Evolutionary conservation across 2,888 invertebrate species (phyloP), one percentile per base, ranked within the genome.

Genomic region (Volucella bombylans): DNA sequence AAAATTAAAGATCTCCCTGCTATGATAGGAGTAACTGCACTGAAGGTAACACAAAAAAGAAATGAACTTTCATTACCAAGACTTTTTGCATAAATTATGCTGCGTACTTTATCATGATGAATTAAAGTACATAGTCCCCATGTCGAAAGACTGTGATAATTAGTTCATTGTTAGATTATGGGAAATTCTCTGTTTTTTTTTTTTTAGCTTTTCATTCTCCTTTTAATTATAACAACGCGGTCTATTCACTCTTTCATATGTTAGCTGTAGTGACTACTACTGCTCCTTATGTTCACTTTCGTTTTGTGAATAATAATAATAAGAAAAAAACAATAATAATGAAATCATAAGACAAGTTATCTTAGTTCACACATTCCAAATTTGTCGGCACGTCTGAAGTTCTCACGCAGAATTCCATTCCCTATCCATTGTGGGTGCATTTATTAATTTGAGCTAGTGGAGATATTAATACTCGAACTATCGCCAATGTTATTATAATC

Each of bases 161-260:
- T 83, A 71, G 83, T 74, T 83, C 71, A 71, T 76, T 83, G 79
- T 74, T 65, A 52, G 73, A 69, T 73, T 79, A 83, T 79, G 79
- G 52, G 79, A 79, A 55, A 43, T 71, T 55, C 55, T 39, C 52
- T 18, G 1, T 18, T 18, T 18, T 18, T 65, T 80, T 31, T 54
- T 41, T 11, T 15, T 31, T 31, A 31, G 6, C 31, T 31, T 65
- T 71, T 41, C 38, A 57, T 80, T 80, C 65, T 52, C 54, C 54
- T 49, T 77, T 78, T 78, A 76, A 81, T 81, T 76, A 67, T 10
- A 71, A 14, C 50, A 43, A 67, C 54, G n/a, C 11, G 6, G 43
- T n/a, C n/a, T 73, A 49, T 54, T 57, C 18, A 45, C 23, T 57
- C 67, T 23, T 23, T 52, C n/a, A 38, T 55, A 6, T 65, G 55